Base-by-base conservation (phyloP, 2,888 invertebrate species). In the Terebella lapidaria region DNA sequence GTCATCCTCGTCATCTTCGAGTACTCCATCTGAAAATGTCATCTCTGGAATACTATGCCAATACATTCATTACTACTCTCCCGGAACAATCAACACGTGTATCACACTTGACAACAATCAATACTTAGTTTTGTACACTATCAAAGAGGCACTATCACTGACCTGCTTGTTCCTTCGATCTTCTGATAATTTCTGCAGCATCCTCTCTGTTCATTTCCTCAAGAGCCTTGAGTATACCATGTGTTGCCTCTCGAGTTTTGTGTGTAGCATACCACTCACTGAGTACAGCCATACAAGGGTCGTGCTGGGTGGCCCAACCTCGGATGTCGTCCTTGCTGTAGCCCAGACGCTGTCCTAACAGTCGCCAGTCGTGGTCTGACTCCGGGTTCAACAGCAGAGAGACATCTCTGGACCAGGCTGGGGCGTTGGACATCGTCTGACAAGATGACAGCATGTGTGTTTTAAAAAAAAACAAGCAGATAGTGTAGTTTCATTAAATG, bases 241-340 rank as follows among this genome's bases (percentile, higher is more conserved):
- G n/a, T n/a, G n/a, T n/a, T n/a, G n/a, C n/a, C n/a, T n/a, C n/a
- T n/a, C n/a, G n/a, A n/a, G n/a, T n/a, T n/a, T n/a, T n/a, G n/a
- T 75, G 73, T 15, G 72, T 74, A 54, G 76, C 71, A 61, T 73
- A 79, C 76, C 77, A 79, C 61, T 78, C 77, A 65, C 72, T 74
- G 18, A 79, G 66, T 64, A 78, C 57, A 3, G 73, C 69, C 75
- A 78, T 73, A n/a, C n/a, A n/a, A n/a, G n/a, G n/a, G n/a, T n/a
- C n/a, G n/a, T n/a, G n/a, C n/a, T n/a, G n/a, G n/a, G n/a, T n/a
- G n/a, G n/a, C n/a, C n/a, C n/a, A n/a, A n/a, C n/a, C n/a, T n/a
- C n/a, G n/a, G n/a, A n/a, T n/a, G n/a, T n/a, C n/a, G n/a, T n/a
- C n/a, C n/a, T n/a, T n/a, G n/a, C n/a, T n/a, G n/a, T n/a, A n/a